phyloP scores from a whole-genome alignment of 2,888 invertebrate genomes.

The Pollenia amentaria region DNA sequence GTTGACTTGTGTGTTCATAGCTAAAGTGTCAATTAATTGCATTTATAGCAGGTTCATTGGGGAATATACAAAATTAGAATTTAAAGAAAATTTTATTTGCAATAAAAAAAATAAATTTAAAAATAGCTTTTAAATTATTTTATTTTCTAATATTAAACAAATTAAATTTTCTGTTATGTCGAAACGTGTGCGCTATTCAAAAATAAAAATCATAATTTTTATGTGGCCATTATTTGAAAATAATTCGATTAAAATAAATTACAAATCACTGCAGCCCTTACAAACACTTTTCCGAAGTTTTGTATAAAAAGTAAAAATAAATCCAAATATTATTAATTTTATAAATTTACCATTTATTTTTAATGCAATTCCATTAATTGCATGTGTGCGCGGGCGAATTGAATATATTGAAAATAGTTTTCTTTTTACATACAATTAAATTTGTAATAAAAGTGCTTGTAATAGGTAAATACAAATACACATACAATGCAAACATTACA shows the following conservation, averaged over 20 bases:
- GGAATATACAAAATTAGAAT: conserved; percentile 33
- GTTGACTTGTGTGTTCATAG: conserved; percentile 59
- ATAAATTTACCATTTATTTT: conserved; percentile 61
- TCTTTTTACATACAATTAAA: conserved; percentile 8
- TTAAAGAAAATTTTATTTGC: not conserved
- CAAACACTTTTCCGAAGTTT: not conserved
- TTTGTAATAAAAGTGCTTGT: conserved; percentile 26
- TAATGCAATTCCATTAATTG: conserved; percentile 58
- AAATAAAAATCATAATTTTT: not conserved
- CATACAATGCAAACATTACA: not conserved
- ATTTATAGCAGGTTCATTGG: conserved; percentile 62
- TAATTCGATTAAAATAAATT: conserved; percentile 54
- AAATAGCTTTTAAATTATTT: no score
- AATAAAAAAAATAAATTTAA: no score
- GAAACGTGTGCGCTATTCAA: not conserved
- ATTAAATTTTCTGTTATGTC: no score
- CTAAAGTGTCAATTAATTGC: conserved; percentile 73
- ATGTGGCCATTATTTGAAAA: not conserved
- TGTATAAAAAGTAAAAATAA: not conserved
- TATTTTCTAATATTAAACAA: no score
- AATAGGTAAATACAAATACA: conserved; percentile 19
- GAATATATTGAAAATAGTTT: conserved; percentile 15
- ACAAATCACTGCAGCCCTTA: conserved; percentile 39
- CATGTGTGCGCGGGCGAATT: conserved; percentile 25
- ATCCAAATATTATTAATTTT: conserved; percentile 55